Conservation (phyloP, 2,797 vertebrate genomes). For the Eurystomus glaucurus region DNA sequence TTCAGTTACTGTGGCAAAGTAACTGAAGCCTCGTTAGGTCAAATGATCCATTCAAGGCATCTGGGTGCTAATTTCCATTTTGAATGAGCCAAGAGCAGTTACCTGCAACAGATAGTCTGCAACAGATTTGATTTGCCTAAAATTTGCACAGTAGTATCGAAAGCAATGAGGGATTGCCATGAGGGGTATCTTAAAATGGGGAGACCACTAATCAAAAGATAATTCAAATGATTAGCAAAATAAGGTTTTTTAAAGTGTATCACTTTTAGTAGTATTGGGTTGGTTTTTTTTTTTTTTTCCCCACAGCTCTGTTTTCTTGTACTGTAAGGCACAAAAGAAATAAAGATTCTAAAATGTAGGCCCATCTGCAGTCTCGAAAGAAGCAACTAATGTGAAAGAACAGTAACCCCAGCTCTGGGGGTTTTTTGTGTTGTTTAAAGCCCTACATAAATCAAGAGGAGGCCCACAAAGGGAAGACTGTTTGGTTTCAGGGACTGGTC, state of each 20-base stretch:
- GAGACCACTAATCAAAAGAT: background rate
- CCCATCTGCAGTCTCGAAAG: slow-evolving; percentile 44
- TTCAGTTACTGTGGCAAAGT: background rate
- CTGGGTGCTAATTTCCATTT: background rate
- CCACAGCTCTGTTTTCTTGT: slow-evolving; percentile 43
- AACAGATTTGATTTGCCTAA: background rate
- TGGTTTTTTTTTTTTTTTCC: background rate
- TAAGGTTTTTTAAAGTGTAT: background rate
- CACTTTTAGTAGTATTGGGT: background rate
- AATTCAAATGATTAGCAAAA: background rate
- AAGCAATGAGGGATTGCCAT: background rate
- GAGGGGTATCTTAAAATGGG: background rate
- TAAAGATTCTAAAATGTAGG: slow-evolving; percentile 46
- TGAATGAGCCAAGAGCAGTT: background rate
- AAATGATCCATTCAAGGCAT: background rate
- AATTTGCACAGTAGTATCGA: background rate
- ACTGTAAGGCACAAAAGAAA: slow-evolving; percentile 24
- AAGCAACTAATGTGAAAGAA: slow-evolving; percentile 53
- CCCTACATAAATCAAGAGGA: slow-evolving; percentile 77
- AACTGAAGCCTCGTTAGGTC: background rate
- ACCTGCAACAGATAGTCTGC: background rate
- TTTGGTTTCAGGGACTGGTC: slow-evolving; percentile 73
- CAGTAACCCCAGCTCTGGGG: slow-evolving; percentile 38
- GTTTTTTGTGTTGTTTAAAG: slow-evolving; percentile 63
- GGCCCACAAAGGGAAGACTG: slow-evolving; percentile 73